These are phyloP conservation scores for Hipposideros armiger DNA, from an alignment of 2,113 vertebrate genomes.

Conservation along the genomic window DNA sequence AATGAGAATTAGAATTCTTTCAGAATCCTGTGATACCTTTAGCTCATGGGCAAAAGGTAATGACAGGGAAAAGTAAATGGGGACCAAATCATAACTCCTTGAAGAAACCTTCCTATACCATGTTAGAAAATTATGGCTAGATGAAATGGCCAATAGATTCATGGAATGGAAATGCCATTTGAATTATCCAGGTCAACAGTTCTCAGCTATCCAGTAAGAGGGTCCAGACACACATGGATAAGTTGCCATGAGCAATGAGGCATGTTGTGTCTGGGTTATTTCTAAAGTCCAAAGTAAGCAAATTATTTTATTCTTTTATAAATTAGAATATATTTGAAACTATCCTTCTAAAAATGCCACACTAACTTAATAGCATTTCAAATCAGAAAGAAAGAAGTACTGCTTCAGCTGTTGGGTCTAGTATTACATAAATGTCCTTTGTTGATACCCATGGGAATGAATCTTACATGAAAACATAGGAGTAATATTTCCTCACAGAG, in stretches of 20 bases:
- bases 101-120: background rate
- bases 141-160: background rate
- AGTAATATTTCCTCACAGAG: background rate
- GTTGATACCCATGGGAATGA: background rate
- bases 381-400: background rate
- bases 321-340: slow-evolving; percentile 30
- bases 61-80: background rate
- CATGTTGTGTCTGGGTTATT: background rate
- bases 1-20: slow-evolving; percentile 49
- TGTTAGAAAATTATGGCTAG: background rate
- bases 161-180: background rate
- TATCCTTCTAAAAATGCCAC: slow-evolving; percentile 20
- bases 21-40: background rate
- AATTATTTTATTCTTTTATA: slow-evolving; percentile 34
- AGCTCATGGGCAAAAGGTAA: slow-evolving; percentile 9
- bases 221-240: background rate
- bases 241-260: background rate
- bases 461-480: background rate
- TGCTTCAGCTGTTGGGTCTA: background rate
- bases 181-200: background rate
- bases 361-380: background rate
- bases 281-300: background rate
- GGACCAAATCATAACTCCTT: background rate
- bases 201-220: background rate
- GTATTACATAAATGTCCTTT: background rate